Conservation (phyloP, 2,797 vertebrate genomes). For the Melanotaenia pygmaea region DNA sequence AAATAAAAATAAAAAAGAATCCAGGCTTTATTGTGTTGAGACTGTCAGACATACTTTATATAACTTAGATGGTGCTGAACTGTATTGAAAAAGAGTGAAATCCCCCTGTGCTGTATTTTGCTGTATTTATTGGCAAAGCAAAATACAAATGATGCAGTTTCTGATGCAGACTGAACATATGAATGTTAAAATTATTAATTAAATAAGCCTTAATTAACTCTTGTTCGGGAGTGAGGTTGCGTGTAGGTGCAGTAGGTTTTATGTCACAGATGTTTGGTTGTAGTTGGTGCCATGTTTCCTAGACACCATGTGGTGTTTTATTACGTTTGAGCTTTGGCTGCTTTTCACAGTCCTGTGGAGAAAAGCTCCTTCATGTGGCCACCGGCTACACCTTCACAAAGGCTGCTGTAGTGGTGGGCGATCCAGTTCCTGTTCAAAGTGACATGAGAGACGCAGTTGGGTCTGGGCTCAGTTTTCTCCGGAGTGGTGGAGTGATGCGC, state of each 20-base stretch:
- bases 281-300: background rate
- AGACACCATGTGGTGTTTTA: conserved; percentile 1
- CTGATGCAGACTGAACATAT: too few species aligned
- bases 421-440: conserved; percentile 49
- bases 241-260: background rate
- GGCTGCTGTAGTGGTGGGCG: conserved; percentile 23
- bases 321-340: conserved; percentile 8
- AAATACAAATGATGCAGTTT: too few species aligned
- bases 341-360: conserved; percentile 6
- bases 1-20: too few species aligned
- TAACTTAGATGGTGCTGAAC: too few species aligned
- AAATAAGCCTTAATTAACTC: background rate
- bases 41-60: too few species aligned
- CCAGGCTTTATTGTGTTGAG: too few species aligned
- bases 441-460: conserved; percentile 15
- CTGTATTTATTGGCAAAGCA: too few species aligned
- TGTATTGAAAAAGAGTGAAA: too few species aligned
- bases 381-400: conserved; percentile 19
- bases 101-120: too few species aligned
- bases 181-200: too few species aligned
- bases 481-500: too few species aligned
- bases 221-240: background rate
- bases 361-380: conserved; percentile 63
- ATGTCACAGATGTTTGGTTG: background rate
- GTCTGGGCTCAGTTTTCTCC: conserved; percentile 11